Evolutionary conservation across 2,113 vertebrate genomes (phyloP).

Genomic region (Numenius arquata): DNA sequence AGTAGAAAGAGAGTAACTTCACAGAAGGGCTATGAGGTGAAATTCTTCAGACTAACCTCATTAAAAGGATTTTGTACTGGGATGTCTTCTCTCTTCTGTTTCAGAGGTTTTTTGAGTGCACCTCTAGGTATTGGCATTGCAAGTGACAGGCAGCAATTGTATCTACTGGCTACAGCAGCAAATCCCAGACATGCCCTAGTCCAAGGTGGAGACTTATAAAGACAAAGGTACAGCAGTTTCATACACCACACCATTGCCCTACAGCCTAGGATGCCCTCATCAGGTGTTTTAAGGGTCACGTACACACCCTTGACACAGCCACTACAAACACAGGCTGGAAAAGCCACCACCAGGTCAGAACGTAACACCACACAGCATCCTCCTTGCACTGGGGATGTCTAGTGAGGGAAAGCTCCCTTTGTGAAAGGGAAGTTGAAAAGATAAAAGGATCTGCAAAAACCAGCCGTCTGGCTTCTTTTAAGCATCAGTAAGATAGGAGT

Average conservation of each 20-base stretch:
- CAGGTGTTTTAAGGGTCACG: accelerated
- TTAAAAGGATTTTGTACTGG: background rate
- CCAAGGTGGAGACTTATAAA: background rate
- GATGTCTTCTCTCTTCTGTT: background rate
- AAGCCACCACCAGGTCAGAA: background rate
- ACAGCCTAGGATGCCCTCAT: background rate
- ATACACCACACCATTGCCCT: background rate
- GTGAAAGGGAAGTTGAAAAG: background rate
- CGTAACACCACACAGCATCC: background rate
- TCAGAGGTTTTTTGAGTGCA: background rate
- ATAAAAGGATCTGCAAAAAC: background rate
- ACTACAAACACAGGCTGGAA: background rate
- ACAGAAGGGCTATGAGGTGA: background rate
- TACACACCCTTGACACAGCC: background rate
- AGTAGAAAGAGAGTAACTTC: background rate
- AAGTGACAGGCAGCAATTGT: background rate
- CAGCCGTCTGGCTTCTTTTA: background rate
- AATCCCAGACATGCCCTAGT: background rate
- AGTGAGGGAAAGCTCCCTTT: background rate
- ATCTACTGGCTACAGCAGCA: background rate
- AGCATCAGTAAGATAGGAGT: background rate
- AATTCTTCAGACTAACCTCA: background rate
- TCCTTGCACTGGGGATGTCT: background rate
- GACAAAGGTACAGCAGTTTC: background rate
- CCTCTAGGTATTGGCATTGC: background rate